Conservation (phyloP, 1,140 invertebrate genomes). For the Bombyx mandarina region DNA sequence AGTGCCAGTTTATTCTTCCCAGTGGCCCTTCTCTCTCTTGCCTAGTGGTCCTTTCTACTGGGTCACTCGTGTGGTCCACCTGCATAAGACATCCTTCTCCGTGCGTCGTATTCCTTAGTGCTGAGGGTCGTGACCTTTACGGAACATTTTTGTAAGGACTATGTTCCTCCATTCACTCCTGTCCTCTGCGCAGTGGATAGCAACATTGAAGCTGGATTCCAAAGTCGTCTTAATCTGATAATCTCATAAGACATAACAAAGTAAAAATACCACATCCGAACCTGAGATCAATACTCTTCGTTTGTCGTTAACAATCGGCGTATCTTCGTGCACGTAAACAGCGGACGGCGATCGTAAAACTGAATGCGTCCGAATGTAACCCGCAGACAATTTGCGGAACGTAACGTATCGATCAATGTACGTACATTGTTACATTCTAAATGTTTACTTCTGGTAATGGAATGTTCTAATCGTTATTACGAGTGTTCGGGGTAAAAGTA, state of each 20-base stretch:
- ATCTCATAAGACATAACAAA: not conserved
- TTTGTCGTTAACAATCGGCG: constrained; percentile 25
- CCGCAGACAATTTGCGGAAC: constrained; percentile 26
- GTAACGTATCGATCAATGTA: constrained; percentile 38
- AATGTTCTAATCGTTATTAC: too few species aligned
- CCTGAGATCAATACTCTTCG: constrained; percentile 21
- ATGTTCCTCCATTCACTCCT: too few species aligned
- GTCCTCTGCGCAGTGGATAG: too few species aligned
- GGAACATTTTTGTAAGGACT: too few species aligned
- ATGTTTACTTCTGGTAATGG: not conserved
- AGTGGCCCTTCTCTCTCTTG: too few species aligned
- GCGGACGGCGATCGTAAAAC: constrained; percentile 54
- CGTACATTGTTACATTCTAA: not conserved
- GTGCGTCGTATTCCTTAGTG: too few species aligned
- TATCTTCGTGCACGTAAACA: constrained; percentile 63
- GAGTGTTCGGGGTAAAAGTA: too few species aligned
- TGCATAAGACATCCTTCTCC: not conserved
- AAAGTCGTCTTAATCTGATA: too few species aligned
- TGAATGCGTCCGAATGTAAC: constrained; percentile 48
- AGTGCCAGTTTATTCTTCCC: not conserved
- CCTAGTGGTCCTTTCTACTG: too few species aligned
- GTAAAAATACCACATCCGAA: constrained; percentile 28
- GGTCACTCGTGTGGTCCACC: too few species aligned
- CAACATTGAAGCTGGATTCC: too few species aligned
- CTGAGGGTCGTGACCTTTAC: too few species aligned